Conservation (phyloP, 2,797 vertebrate genomes). For the Lacerta agilis region DNA sequence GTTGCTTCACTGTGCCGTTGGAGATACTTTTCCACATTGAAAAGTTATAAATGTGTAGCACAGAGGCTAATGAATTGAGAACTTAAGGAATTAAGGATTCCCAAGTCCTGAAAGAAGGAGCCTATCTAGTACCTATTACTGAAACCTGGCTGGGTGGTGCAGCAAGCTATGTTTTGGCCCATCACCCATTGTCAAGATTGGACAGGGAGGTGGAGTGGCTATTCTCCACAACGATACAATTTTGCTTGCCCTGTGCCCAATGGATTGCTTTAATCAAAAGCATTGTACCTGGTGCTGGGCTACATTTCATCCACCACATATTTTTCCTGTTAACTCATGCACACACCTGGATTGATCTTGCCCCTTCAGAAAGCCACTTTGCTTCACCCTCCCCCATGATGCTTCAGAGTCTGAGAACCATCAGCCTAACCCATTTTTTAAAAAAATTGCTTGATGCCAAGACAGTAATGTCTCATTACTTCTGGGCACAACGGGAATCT, state of each 20-base stretch:
- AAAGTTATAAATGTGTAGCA: not conserved
- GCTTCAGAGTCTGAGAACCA: not conserved
- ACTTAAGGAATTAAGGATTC: not conserved
- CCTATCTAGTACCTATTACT: not conserved
- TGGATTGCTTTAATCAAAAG: not conserved
- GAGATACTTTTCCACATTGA: constrained; percentile 36
- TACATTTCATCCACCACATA: not conserved
- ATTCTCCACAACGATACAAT: not conserved
- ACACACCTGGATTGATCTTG: not conserved
- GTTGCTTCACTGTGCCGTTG: constrained; percentile 45
- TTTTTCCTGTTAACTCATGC: not conserved
- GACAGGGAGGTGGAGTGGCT: not conserved
- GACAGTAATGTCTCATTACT: not conserved
- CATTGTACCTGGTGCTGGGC: not conserved
- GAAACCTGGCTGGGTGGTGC: not conserved
- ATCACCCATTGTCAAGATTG: not conserved
- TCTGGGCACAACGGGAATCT: not conserved
- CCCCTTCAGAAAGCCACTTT: not conserved
- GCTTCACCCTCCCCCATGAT: not conserved
- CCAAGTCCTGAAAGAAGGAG: not conserved
- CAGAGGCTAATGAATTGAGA: not conserved
- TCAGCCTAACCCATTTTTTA: not conserved
- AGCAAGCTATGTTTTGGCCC: not conserved
- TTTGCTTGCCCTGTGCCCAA: not conserved
- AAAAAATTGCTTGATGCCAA: not conserved